Conservation (phyloP, 1,140 invertebrate species). For the Babylonia areolata region DNA sequence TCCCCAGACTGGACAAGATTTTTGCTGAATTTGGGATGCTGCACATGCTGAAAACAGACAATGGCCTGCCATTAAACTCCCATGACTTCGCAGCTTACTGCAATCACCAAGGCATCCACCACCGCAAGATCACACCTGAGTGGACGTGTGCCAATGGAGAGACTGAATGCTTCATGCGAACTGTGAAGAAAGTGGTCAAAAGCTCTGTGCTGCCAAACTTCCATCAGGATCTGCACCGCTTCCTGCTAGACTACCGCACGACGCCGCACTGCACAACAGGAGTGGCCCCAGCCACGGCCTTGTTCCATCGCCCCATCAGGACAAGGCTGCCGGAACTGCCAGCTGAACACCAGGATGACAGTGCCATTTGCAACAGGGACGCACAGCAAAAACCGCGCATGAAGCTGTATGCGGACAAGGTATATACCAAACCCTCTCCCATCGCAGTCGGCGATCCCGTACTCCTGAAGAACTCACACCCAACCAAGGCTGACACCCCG, state of each 20-base stretch:
- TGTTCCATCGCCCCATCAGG: conserved; percentile 25
- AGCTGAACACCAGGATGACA: not conserved
- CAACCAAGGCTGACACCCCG: not conserved
- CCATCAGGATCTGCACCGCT: conserved; percentile 53
- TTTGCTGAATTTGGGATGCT: conserved; percentile 47
- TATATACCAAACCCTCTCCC: not conserved
- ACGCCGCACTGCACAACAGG: conserved; percentile 53
- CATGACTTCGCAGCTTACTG: conserved; percentile 38
- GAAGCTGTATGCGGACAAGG: conserved; percentile 8
- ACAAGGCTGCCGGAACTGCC: conserved; percentile 7
- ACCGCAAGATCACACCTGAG: conserved; percentile 51
- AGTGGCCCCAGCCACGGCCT: conserved; percentile 40
- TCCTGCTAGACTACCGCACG: conserved; percentile 49
- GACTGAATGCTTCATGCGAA: conserved; percentile 57
- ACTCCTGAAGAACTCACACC: conserved; percentile 22
- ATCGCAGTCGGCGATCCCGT: conserved; percentile 28
- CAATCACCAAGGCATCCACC: conserved; percentile 41
- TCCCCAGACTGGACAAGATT: conserved; percentile 36
- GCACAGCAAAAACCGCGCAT: too few species aligned
- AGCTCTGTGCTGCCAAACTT: conserved; percentile 38
- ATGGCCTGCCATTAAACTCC: too few species aligned
- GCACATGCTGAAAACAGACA: conserved; percentile 49
- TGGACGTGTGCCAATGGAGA: conserved; percentile 56
- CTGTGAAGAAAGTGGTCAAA: conserved; percentile 52
- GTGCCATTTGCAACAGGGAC: not conserved